Conservation (phyloP, 1,140 invertebrate species). For the Drosophila ananassae region DNA sequence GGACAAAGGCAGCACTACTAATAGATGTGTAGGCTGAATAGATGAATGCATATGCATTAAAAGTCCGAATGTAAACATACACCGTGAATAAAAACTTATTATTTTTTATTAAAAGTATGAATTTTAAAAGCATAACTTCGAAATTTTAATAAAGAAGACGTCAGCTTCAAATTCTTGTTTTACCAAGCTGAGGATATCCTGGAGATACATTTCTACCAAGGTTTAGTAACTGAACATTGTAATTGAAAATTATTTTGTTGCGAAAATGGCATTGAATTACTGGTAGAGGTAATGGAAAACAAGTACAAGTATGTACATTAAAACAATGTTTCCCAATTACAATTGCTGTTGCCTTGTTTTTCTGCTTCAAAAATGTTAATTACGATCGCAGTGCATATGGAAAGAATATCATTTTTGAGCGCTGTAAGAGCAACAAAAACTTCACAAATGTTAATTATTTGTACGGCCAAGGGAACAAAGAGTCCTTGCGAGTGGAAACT, state of each 20-base stretch:
- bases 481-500: conserved; percentile 16
- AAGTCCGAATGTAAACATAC: conserved; percentile 10
- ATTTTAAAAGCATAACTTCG: no score
- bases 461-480: conserved; percentile 32
- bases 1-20: conserved; percentile 26
- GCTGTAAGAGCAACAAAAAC: conserved; percentile 37
- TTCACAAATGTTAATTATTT: conserved; percentile 47
- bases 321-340: conserved; percentile 34
- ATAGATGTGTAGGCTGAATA: conserved; percentile 28
- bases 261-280: no score
- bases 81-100: not conserved
- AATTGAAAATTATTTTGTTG: no score
- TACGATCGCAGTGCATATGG: conserved; percentile 37
- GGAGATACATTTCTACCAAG: no score
- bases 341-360: conserved; percentile 24
- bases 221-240: no score
- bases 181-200: no score
- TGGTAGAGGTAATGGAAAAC: no score
- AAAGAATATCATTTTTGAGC: conserved; percentile 37
- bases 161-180: no score
- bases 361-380: conserved; percentile 49
- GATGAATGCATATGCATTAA: not conserved
- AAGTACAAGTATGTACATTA: not conserved
- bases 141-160: no score
- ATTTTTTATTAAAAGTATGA: no score